These are phyloP conservation scores for Ahaetulla prasina DNA, from an alignment of 2,113 vertebrate species.

Conservation along the genomic window DNA sequence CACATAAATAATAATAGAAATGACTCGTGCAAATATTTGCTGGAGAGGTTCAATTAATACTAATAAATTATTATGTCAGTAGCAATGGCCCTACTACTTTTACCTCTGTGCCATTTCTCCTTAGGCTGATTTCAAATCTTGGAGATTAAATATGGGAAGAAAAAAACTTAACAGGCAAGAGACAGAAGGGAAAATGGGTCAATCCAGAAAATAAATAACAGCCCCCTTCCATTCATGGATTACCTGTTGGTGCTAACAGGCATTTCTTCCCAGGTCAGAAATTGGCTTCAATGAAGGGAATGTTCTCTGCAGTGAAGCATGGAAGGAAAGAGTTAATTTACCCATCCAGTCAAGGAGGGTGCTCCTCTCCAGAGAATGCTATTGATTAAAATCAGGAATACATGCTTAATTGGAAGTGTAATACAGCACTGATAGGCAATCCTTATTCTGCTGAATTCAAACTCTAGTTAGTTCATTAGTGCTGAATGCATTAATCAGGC, in stretches of 20 bases:
- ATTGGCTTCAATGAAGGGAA: background rate
- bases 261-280: background rate
- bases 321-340: background rate
- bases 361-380: background rate
- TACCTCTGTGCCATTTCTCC: background rate
- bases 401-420: background rate
- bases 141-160: background rate
- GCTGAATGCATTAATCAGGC: background rate
- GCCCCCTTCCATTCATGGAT: background rate
- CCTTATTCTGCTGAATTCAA: background rate
- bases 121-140: background rate
- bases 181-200: background rate
- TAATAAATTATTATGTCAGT: too few species aligned
- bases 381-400: background rate
- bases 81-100: background rate
- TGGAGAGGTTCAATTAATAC: background rate
- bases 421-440: background rate
- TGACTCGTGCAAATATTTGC: background rate
- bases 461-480: background rate
- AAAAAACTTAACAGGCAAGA: background rate
- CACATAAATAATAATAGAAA: background rate
- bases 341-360: background rate
- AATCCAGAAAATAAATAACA: background rate
- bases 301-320: background rate
- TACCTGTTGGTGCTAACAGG: background rate